These are phyloP conservation scores for Picathartes gymnocephalus DNA, from an alignment of 2,113 vertebrate species.

Conservation along the genomic window DNA sequence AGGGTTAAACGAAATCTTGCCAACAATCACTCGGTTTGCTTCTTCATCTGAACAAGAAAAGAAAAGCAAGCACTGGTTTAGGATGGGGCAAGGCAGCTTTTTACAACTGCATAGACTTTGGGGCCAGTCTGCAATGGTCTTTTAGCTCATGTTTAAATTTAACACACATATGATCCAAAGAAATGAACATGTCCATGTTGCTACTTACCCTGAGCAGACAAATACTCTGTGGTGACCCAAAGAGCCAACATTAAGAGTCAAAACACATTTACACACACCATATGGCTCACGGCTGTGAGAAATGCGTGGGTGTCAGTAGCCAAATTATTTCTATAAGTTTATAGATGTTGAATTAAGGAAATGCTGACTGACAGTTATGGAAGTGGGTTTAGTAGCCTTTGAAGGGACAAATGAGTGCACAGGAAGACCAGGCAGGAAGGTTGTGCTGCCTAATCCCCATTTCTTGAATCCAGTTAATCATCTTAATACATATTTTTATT, in stretches of 20 bases:
- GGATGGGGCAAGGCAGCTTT: background rate
- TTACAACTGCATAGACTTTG: background rate
- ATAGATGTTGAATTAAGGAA: background rate
- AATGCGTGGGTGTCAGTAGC: background rate
- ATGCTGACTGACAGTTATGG: background rate
- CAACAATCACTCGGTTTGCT: constrained; percentile 78
- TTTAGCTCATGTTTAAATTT: background rate
- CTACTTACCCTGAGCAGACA: background rate
- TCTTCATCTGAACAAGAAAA: constrained; percentile 77
- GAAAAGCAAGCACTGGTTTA: background rate
- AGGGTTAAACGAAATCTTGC: constrained; percentile 91
- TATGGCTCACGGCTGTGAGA: background rate
- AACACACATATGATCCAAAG: background rate
- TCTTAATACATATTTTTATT: accelerated
- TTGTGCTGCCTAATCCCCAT: background rate
- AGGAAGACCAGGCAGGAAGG: background rate
- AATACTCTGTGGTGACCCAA: background rate
- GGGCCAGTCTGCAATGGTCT: background rate
- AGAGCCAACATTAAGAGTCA: background rate
- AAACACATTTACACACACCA: background rate
- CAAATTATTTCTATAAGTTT: background rate
- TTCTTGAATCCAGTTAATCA: background rate
- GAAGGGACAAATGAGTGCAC: background rate
- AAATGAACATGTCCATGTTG: background rate
- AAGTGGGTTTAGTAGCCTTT: background rate